These are phyloP conservation scores for Pristis pectinata DNA, from an alignment of 2,797 vertebrate species.

Conservation along the genomic window DNA sequence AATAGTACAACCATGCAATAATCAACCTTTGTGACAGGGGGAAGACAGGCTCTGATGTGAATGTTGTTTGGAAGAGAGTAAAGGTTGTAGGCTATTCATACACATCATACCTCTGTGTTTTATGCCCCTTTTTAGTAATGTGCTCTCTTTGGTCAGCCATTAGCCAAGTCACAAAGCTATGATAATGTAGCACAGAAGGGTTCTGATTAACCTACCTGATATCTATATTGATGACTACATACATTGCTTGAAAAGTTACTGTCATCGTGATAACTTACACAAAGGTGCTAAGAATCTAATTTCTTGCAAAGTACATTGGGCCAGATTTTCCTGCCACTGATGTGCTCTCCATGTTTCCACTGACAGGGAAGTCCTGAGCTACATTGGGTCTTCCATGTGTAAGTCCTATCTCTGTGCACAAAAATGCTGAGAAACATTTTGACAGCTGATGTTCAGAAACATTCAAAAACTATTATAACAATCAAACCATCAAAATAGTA, in stretches of 20 bases:
- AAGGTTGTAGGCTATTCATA: background rate
- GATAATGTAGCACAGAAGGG: background rate
- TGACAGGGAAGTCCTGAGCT: no score
- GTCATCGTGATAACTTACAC: background rate
- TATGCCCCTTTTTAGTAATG: background rate
- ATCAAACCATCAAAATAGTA: no score
- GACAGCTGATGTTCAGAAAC: no score
- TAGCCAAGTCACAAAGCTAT: background rate
- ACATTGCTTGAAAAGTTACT: background rate
- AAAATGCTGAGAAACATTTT: no score
- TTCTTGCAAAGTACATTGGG: background rate
- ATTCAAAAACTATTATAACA: no score
- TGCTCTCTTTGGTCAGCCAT: background rate
- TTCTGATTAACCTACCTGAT: background rate
- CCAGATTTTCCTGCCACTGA: no score
- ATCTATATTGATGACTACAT: background rate
- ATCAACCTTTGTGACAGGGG: background rate
- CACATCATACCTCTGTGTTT: constrained; percentile 12
- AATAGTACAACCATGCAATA: background rate
- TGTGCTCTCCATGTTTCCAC: no score
- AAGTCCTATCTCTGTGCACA: no score
- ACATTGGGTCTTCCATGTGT: no score
- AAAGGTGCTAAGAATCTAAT: background rate
- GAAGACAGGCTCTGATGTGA: background rate
- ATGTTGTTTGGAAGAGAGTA: background rate